Evolutionary conservation across 1,140 invertebrate genomes (phyloP).

Genomic region (Heliconius eleuchia): DNA sequence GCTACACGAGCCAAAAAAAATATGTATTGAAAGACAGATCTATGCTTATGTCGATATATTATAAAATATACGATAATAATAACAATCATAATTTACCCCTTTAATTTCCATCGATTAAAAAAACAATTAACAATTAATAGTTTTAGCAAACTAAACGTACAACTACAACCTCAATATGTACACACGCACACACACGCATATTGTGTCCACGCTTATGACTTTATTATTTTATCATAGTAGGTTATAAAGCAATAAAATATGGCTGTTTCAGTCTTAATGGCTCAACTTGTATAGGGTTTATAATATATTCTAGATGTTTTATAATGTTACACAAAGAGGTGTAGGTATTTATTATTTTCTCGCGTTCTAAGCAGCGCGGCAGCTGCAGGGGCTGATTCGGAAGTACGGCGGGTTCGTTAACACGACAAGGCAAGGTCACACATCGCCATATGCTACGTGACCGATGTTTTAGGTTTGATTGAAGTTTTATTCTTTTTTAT

Average conservation of each 20-base stretch:
- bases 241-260: constrained; percentile 8
- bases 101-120: neutral
- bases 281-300: neutral
- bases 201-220: neutral
- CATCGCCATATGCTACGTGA: constrained; percentile 34
- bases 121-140: neutral
- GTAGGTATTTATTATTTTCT: neutral
- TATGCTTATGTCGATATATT: neutral
- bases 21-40: neutral
- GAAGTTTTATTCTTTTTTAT: neutral
- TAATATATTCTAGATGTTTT: constrained; percentile 6
- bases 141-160: too few relatives aligned
- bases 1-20: neutral
- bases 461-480: constrained; percentile 21
- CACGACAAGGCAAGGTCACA: constrained; percentile 35
- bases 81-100: neutral
- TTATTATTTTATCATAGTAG: neutral
- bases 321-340: constrained; percentile 1
- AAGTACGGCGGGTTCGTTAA: constrained; percentile 34
- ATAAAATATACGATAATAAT: neutral
- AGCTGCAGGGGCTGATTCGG: constrained; percentile 23
- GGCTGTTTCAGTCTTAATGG: neutral
- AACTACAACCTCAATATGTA: too few relatives aligned
- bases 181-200: neutral
- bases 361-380: constrained; percentile 7